Evolutionary conservation across 2,113 vertebrate species (phyloP).

Genomic region (Sapayoa aenigma): DNA sequence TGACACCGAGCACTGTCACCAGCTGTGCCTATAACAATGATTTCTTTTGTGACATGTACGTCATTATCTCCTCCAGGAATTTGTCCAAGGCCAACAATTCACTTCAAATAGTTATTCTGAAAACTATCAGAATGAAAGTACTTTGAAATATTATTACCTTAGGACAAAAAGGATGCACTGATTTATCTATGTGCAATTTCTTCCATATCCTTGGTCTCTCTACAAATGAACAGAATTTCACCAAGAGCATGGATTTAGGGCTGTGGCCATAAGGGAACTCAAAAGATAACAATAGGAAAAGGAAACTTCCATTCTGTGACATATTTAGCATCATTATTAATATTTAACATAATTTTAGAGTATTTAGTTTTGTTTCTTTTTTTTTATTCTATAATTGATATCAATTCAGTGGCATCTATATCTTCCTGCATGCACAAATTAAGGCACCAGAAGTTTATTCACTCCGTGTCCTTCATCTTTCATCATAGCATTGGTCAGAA

Average conservation of each 20-base stretch:
- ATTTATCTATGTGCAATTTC: not conserved
- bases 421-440: not conserved
- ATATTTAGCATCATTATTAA: not conserved
- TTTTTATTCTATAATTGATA: not conserved
- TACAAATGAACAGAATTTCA: not conserved
- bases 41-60: constrained; percentile 38
- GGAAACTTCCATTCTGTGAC: not conserved
- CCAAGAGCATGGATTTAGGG: not conserved
- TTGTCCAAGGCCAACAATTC: constrained; percentile 47
- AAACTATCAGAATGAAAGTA: constrained; percentile 42
- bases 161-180: constrained; percentile 16
- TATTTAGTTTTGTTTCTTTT: not conserved
- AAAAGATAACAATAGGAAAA: not conserved
- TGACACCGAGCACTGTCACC: not conserved
- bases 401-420: not conserved
- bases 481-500: not conserved
- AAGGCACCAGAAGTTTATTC: not conserved
- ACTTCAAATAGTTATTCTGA: constrained; percentile 39
- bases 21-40: constrained; percentile 24
- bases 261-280: not conserved
- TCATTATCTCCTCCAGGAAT: constrained; percentile 41
- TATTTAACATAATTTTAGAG: not conserved
- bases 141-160: constrained; percentile 42
- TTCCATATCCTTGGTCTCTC: not conserved
- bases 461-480: not conserved